Evolutionary conservation across 1,140 invertebrate species (phyloP), one percentile per base, ranked within the genome.

Genomic region (Mya arenaria): DNA sequence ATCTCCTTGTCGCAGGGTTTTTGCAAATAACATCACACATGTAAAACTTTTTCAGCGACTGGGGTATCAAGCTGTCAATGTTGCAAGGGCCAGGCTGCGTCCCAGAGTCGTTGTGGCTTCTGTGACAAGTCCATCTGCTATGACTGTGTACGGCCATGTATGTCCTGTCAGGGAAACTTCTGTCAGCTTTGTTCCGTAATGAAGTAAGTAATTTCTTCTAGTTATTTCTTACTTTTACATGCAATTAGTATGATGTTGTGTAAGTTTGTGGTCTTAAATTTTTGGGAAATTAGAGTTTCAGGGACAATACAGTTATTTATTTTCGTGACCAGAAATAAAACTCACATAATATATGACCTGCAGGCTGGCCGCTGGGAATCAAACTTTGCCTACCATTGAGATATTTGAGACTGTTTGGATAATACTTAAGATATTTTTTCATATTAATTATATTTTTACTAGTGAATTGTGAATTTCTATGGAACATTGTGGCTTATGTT

Each of bases 51-150:
- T 62, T 1, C 34, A 78, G 74, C 36, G 3, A 52, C 5, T 56
- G 17, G n/a, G 10, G 28, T 25, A 19, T 58, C 23, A n/a, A 19
- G 37, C 25, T 82, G 79, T 82, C 79, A 82, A 17, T 72, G 69
- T 56, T 82, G 79, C 63, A 82, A 82, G 37, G 79, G 79, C 5
- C 79, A 82, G 56, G 79, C 79, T 52, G 79, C 79, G 0, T 82
- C 79, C 19, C 79, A 82, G 41, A 58, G 73, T 41, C 41, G 79
- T 25, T 82, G 79, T 73, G 79, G 79, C 13, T 82, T 82, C 58
- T 82, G 79, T 82, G 79, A 82, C 58, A 72, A 73, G 44, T 82
- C 79, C 17, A 65, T 82, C 23, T 82, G 79, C 52, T 39, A 82
- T 36, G 79, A 65, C 39, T 82, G 79, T 82, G 69, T 82, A 28